Evolutionary conservation across 2,888 invertebrate genomes (phyloP).

Genomic region (Phania funesta): DNA sequence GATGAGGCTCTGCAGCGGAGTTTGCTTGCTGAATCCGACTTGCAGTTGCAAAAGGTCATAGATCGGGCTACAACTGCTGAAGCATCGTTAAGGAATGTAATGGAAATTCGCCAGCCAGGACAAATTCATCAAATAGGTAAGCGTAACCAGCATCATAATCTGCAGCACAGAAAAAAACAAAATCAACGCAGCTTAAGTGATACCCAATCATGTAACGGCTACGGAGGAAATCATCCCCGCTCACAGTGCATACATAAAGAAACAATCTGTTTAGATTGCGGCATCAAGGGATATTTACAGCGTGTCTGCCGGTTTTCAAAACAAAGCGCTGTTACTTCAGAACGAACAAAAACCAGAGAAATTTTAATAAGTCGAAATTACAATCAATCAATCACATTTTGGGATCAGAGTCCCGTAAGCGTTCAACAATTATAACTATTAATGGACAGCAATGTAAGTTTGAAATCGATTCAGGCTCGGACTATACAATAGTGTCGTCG

Average conservation of each 20-base stretch:
- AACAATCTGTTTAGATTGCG: conserved; percentile 45
- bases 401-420: neutral
- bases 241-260: conserved; percentile 29
- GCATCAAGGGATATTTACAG: conserved; percentile 55
- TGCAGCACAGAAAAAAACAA: neutral
- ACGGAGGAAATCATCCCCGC: conserved; percentile 23
- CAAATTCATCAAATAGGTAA: neutral
- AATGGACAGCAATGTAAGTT: no score
- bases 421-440: no score
- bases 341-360: neutral
- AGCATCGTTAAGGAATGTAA: conserved; percentile 32
- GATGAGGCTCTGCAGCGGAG: no score
- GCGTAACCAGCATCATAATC: neutral
- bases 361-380: neutral
- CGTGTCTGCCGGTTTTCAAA: conserved; percentile 42
- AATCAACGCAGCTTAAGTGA: neutral
- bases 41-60: conserved; percentile 55
- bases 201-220: conserved; percentile 5
- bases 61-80: conserved; percentile 53
- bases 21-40: no score
- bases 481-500: no score
- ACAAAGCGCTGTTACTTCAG: neutral
- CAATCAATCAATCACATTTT: conserved; percentile 12
- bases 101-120: conserved; percentile 26
- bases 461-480: no score